Base-by-base conservation (phyloP, 35 echinoderm and acorn worm genomes). In the Nesometra sesokonis region DNA sequence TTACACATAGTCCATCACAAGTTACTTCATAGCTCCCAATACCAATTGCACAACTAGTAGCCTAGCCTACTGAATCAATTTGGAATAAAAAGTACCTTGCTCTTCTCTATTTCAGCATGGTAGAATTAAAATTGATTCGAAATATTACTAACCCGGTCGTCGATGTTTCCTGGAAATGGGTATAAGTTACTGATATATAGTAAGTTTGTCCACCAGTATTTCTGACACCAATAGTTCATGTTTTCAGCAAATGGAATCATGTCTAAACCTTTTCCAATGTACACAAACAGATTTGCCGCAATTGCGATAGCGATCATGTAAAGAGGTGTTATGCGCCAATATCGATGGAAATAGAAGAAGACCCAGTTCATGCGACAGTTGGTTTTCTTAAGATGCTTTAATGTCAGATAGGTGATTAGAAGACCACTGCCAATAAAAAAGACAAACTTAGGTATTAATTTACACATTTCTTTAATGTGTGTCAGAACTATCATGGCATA, bases 161-260 rank as follows among this genome's bases (percentile, higher is more conserved):
- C 81, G 17, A 39, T 11, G 7, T 35, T 35, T 35, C 81, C 81
- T 33, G 89, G 89, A 46, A 80, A 89, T 17, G 95, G 95, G 11
- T 87, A 86, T 29, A 97, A 34, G 47, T 97, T 97, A 76, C 93
- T 97, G 77, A 97, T 89, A 77, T 93, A 97, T 32, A 97, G 29
- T 19, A 97, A 76, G 77, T 97, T 93, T 0, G 91, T 88, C 95
- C 95, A 97, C 95, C 95, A 97, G 23, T 91, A 91, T 3, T 97
- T 78, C 34, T n/a, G 36, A 79, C 95, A 97, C 3, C 76, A 0
- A 27, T 31, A 13, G 13, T 81, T 36, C 0, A 38, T 43, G 11
- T 33, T 5, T 3, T 33, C 21, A 9, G 29, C 23, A 7, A 57
- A 23, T 31, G 30, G 33, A 0, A 57, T 37, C 36, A 87, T 87